Base-by-base conservation (phyloP, 2,113 vertebrate species). In the Nansenia antarctica region DNA sequence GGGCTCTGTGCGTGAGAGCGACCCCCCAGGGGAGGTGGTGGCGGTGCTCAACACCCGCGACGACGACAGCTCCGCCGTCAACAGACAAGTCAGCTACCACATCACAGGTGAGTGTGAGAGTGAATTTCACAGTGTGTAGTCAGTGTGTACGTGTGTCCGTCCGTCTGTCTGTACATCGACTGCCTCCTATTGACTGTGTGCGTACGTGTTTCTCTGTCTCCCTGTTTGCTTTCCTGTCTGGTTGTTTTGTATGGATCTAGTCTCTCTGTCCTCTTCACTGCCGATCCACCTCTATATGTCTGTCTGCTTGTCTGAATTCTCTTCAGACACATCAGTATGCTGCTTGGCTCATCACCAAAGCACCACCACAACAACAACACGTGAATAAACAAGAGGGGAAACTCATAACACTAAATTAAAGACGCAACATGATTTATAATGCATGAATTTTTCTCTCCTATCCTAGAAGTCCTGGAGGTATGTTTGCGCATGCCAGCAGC, bases 1-100 rank as follows among this genome's bases (percentile, higher is more conserved):
- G 63, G 96, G 96, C 3, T 91, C 91, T 0, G 93, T 98, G 69
- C 94, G 94, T 66, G 98, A 99, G 78, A 98, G 95, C 0, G 96
- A 96, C 72, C 92, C 95, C 0, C 97, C 96, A 0, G 98, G 98
- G 0, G 95, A 99, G 71, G 98, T 99, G 24, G 96, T 99, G 30
- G 96, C 96, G 0, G 92, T 98, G 30, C 92, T 99, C 64, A 96
- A 94, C 89, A 98, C 97, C 0, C 92, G 91, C 88, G 98, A 99
- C 80, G 91, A 94, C 60, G 98, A 99, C 86, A 96, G 94, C 0
- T 96, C 95, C 0, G 92, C 93, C 18, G 66, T 93, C 22, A 99
- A 99, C 81, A 93, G 93, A 22, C 98, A 98, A 92, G 96, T 99
- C 87, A 97, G 94, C 91, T 99, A 95, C 87, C 94, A 98, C 82